These are phyloP conservation scores for Matsumurasca onukii DNA, from an alignment of 1,140 invertebrate species.

Conservation along the genomic window DNA sequence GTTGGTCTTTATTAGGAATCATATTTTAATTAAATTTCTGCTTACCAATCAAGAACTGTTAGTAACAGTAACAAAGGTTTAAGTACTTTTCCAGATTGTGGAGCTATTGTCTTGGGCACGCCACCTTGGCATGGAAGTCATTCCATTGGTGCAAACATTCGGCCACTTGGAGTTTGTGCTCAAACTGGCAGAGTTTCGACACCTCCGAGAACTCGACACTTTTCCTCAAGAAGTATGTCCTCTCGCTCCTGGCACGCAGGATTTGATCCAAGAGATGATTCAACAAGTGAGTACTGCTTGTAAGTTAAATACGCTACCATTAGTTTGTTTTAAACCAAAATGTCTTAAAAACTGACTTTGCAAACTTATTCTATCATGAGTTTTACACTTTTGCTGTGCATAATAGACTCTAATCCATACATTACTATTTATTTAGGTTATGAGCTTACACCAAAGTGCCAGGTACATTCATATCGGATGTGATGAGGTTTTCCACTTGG, in stretches of 20 bases:
- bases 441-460: constrained; percentile 45
- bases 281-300: constrained; percentile 38
- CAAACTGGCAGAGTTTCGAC: constrained; percentile 56
- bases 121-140: constrained; percentile 51
- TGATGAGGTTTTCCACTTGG: constrained; percentile 51
- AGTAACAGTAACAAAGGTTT: no score
- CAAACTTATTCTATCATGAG: no score
- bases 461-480: constrained; percentile 48
- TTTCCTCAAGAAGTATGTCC: constrained; percentile 42
- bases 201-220: constrained; percentile 53
- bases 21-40: no score
- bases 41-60: no score
- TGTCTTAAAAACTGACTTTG: no score
- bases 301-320: no score
- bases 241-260: constrained; percentile 30
- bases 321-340: no score
- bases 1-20: no score
- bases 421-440: constrained; percentile 19
- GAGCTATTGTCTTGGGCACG: constrained; percentile 12
- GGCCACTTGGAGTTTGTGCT: constrained; percentile 68
- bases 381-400: no score
- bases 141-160: constrained; percentile 71
- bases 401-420: no score
- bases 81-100: constrained; percentile 15
- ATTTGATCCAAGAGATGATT: constrained; percentile 35